phyloP scores from a whole-genome alignment of 2,113 vertebrate species.

The Porphyrio hochstetteri region DNA sequence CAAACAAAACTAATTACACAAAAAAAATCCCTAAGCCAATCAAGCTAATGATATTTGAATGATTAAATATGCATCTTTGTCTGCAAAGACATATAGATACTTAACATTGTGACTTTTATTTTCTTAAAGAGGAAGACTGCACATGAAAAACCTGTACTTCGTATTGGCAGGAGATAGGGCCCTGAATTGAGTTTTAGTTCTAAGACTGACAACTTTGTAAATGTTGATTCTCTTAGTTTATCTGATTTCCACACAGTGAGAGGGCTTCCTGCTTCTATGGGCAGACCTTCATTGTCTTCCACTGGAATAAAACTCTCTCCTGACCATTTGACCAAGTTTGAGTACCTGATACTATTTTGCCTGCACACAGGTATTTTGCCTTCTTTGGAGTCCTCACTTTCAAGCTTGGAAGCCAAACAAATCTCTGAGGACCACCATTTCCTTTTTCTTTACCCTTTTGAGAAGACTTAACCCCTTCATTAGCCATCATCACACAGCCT shows the following conservation, averaged over 20 bases:
- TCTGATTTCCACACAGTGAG: accelerated
- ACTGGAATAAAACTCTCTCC: background rate
- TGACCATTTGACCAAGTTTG: background rate
- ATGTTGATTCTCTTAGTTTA: background rate
- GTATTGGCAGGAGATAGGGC: background rate
- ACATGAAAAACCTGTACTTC: background rate
- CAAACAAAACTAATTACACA: too few relatives aligned
- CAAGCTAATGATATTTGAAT: background rate
- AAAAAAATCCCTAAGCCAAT: background rate
- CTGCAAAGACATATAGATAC: background rate
- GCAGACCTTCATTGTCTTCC: background rate
- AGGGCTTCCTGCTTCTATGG: background rate
- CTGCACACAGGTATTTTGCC: background rate
- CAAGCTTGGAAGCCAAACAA: background rate
- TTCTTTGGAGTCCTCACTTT: background rate
- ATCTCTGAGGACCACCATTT: background rate
- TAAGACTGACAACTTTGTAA: background rate
- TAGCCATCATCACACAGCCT: background rate
- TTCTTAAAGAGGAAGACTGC: background rate
- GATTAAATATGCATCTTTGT: background rate
- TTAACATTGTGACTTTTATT: background rate
- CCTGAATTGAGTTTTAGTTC: background rate
- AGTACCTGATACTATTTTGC: background rate
- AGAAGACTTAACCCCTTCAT: background rate
- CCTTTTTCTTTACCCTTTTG: background rate